These are phyloP conservation scores for Dinothrombium tinctorium DNA, from an alignment of 1,140 invertebrate species.

Conservation along the genomic window DNA sequence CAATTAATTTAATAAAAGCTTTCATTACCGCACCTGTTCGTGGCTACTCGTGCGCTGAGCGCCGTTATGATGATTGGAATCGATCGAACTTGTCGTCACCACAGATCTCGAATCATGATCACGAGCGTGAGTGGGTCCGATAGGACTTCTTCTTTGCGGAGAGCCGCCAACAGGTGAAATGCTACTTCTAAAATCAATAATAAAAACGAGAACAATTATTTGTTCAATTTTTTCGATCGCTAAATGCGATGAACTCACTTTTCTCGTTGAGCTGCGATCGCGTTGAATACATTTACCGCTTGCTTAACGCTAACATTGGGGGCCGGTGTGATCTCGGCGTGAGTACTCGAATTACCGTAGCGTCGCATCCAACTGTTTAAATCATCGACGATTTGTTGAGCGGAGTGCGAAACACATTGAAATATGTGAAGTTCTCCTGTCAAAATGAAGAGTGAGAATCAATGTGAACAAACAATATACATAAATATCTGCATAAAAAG, in stretches of 20 bases:
- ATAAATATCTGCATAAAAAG: background rate
- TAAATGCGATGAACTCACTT: constrained; percentile 9
- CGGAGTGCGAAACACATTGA: constrained; percentile 37
- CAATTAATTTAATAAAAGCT: too few species aligned
- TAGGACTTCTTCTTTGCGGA: background rate
- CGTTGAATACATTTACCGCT: constrained; percentile 31
- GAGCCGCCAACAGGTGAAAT: background rate
- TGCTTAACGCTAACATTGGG: constrained; percentile 28
- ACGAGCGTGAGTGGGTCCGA: constrained; percentile 1
- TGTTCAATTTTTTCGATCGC: background rate
- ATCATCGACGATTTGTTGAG: constrained; percentile 65
- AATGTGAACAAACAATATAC: background rate
- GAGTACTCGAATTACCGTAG: constrained; percentile 22
- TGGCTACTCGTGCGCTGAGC: background rate
- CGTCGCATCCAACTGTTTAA: constrained; percentile 43
- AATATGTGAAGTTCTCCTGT: constrained; percentile 95
- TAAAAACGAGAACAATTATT: background rate
- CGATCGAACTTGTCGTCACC: constrained; percentile 5
- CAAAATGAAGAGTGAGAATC: constrained; percentile 14
- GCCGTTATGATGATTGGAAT: constrained; percentile 2
- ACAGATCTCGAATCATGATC: constrained; percentile 7
- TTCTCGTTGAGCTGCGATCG: constrained; percentile 21
- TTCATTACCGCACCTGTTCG: constrained; percentile 1
- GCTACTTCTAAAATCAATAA: constrained; percentile 3
- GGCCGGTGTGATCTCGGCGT: background rate